Evolutionary conservation across 2,113 vertebrate genomes (phyloP).

Genomic region (Psephotus haematonotus): DNA sequence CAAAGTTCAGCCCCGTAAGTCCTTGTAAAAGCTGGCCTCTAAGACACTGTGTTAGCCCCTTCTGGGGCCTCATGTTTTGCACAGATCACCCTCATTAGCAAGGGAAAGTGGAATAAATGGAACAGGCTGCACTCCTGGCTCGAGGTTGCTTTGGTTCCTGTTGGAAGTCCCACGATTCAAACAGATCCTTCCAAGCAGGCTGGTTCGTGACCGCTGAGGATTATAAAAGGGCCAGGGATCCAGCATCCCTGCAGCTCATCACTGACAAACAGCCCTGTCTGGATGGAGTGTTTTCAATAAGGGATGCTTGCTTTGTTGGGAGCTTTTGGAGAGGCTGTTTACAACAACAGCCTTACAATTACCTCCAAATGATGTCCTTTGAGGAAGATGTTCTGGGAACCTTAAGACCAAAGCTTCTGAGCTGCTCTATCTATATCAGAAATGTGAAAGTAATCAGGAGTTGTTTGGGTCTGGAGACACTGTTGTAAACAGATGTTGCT

Average conservation of each 20-base stretch:
- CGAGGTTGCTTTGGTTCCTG: not conserved
- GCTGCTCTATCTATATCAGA: not conserved
- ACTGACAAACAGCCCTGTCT: not conserved
- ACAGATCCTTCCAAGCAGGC: not conserved
- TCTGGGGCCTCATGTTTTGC: constrained; percentile 37
- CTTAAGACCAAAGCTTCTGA: not conserved
- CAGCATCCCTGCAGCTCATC: not conserved
- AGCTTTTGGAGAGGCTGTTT: not conserved
- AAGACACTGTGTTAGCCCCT: not conserved
- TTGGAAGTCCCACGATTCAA: not conserved
- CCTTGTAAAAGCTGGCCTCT: not conserved
- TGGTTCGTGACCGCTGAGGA: not conserved
- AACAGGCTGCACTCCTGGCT: constrained; percentile 7
- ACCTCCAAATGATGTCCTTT: not conserved
- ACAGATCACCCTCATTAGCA: constrained; percentile 38
- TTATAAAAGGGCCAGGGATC: not conserved
- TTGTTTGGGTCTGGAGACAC: not conserved
- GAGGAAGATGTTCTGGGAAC: not conserved
- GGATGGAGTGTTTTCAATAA: constrained; percentile 24
- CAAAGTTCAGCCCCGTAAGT: accelerated
- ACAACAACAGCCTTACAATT: not conserved
- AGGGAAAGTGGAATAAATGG: constrained; percentile 24
- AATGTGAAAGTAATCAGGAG: constrained; percentile 7
- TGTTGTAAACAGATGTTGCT: not conserved
- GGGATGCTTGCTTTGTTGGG: not conserved